Evolutionary conservation across 2,797 vertebrate species (phyloP).

Genomic region (Lacerta bilineata): DNA sequence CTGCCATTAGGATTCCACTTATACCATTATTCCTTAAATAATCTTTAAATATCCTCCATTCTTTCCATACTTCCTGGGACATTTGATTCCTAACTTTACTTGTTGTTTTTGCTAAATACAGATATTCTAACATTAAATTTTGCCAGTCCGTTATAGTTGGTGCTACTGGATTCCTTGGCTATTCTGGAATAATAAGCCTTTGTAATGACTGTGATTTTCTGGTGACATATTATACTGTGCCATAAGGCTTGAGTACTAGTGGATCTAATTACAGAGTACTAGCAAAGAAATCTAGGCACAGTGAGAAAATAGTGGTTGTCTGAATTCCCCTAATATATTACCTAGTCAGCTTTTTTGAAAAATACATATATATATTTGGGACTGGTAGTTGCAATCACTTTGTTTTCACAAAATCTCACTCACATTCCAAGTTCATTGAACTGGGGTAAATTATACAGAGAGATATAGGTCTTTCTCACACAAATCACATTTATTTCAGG

Average conservation of each 20-base stretch:
- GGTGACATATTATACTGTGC: not conserved
- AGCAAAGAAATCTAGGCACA: slow-evolving; percentile 1
- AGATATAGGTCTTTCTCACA: not conserved
- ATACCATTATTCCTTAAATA: no score
- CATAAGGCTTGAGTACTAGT: not conserved
- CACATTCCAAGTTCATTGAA: not conserved
- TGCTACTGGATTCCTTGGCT: not conserved
- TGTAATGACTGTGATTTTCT: not conserved
- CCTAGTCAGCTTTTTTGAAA: no score
- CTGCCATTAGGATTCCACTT: no score
- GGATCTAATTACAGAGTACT: slow-evolving; percentile 2
- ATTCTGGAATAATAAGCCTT: not conserved
- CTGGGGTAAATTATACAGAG: not conserved
- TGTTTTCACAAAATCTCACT: not conserved
- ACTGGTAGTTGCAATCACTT: not conserved
- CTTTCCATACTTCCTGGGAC: no score
- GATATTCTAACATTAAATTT: no score
- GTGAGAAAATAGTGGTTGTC: not conserved
- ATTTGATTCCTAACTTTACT: no score
- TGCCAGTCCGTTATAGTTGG: no score
- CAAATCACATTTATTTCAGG: not conserved
- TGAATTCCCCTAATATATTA: not conserved
- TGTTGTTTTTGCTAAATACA: no score
- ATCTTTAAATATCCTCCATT: no score
- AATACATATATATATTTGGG: no score